Evolutionary conservation across 2,888 invertebrate genomes (phyloP).

Genomic region (Xestia xanthographa): DNA sequence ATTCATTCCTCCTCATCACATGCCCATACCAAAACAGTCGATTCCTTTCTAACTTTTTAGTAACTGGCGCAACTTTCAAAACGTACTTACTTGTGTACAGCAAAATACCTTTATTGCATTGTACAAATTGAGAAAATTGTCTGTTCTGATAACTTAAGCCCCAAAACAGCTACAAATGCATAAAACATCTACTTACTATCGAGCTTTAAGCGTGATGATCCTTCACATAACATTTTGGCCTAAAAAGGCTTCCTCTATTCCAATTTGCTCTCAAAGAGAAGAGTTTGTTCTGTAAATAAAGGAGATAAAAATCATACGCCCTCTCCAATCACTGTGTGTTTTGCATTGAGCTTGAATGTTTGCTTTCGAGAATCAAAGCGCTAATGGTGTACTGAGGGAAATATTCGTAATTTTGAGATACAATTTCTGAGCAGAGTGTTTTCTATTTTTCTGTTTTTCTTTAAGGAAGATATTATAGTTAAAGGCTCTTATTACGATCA

Average conservation of each 20-base stretch:
- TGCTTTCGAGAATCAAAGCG: slow-evolving; percentile 44
- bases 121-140: neutral
- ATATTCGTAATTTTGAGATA: slow-evolving; percentile 14
- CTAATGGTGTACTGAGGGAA: slow-evolving; percentile 4
- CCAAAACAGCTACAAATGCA: neutral
- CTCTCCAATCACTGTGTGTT: slow-evolving; percentile 34
- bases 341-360: slow-evolving; percentile 23
- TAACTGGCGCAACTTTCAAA: neutral
- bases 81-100: neutral
- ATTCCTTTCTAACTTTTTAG: neutral
- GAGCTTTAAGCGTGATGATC: neutral
- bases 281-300: slow-evolving; percentile 67
- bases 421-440: neutral
- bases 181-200: neutral
- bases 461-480: too few species aligned
- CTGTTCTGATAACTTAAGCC: neutral
- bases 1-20: too few species aligned
- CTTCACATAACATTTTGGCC: slow-evolving; percentile 21
- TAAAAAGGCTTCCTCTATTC: slow-evolving; percentile 38
- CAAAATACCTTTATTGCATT: neutral
- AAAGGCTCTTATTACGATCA: too few species aligned
- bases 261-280: slow-evolving; percentile 47
- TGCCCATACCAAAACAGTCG: too few species aligned
- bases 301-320: slow-evolving; percentile 63
- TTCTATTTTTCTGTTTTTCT: neutral